These are phyloP conservation scores for Mizuhopecten yessoensis DNA, from an alignment of 1,140 invertebrate genomes.

Conservation along the genomic window DNA sequence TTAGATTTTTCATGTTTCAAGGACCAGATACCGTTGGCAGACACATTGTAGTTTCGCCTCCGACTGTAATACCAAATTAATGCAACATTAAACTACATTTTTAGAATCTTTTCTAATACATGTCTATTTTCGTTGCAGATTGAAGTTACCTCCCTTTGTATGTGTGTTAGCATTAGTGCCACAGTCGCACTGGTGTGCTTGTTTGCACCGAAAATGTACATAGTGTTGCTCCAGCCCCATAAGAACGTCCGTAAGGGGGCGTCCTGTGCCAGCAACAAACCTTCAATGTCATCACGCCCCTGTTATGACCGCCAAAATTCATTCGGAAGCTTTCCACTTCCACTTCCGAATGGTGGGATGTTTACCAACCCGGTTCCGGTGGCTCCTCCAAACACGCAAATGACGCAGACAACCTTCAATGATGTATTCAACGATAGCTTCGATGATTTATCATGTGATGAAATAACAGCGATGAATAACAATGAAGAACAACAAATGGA, in stretches of 20 bases:
- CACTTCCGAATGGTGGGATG: constrained; percentile 51
- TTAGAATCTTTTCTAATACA: too few relatives aligned
- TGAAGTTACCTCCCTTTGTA: constrained; percentile 90
- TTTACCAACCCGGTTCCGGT: constrained; percentile 47
- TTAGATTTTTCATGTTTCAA: too few relatives aligned
- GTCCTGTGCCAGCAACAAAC: constrained; percentile 64
- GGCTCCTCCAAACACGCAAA: constrained; percentile 55
- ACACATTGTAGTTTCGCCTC: too few relatives aligned
- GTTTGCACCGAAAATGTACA: constrained; percentile 92
- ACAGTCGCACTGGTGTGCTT: constrained; percentile 90
- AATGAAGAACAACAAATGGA: constrained; percentile 42
- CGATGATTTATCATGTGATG: constrained; percentile 69
- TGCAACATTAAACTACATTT: too few relatives aligned
- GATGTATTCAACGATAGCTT: constrained; percentile 71
- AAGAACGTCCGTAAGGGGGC: constrained; percentile 88
- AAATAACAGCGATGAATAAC: constrained; percentile 60
- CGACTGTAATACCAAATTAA: too few relatives aligned
- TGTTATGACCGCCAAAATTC: constrained; percentile 60
- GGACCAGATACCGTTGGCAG: too few relatives aligned
- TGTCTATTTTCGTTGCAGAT: constrained; percentile 85
- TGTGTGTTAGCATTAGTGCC: constrained; percentile 91
- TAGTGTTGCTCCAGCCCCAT: constrained; percentile 90
- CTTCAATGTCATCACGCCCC: constrained; percentile 52
- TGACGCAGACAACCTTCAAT: constrained; percentile 66
- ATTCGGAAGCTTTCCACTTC: constrained; percentile 62